Evolutionary conservation across 2,797 vertebrate species (phyloP), one percentile per base, ranked within the genome.

Genomic region (Petrocephalus sullivani): DNA sequence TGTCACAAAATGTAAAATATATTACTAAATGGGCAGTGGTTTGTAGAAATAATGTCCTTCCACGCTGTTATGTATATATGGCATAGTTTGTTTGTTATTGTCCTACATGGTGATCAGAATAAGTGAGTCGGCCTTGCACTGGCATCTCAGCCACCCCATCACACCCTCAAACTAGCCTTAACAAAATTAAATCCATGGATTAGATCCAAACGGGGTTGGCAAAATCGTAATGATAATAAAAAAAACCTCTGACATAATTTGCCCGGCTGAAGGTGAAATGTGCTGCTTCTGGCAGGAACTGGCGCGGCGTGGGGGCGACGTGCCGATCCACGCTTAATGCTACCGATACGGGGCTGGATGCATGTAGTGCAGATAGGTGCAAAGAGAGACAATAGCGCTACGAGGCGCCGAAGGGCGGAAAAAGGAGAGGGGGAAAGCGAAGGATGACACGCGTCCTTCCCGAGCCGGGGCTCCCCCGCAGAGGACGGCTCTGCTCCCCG

Each of bases 401-500:
- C 78, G 58, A 37, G 53, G 3, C 46, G 6, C 41, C 49, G 21
- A 21, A 83, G 49, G 53, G 56, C 14, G 28, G n/a, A 60, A 71
- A 49, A 23, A 16, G 19, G 4, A 41, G 28, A 12, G 9, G 41
- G 54, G 2, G 10, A 21, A 46, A n/a, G 7, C 21, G 1, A 41
- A n/a, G 78, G 53, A 87, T 46, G 21, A 53, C 5, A 23, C 9
- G 4, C 56, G 33, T 60, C 83, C 57, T 90, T 89, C 57, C 87
- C 87, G 83, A 64, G 33, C 90, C 57, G 67, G 91, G 92, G 90
- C 90, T 87, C 90, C 91, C 90, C 87, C 33, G 87, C 75, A n/a
- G 37, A 49, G 51, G 90, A 89, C 88, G 93, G 91, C 89, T 81
- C 90, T 92, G 75, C 90, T 90, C 89, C 37, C 46, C 90, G 89